Evolutionary conservation across 2,113 vertebrate species (phyloP), one percentile per base, ranked within the genome.

Genomic region (Aldabrachelys gigantea): DNA sequence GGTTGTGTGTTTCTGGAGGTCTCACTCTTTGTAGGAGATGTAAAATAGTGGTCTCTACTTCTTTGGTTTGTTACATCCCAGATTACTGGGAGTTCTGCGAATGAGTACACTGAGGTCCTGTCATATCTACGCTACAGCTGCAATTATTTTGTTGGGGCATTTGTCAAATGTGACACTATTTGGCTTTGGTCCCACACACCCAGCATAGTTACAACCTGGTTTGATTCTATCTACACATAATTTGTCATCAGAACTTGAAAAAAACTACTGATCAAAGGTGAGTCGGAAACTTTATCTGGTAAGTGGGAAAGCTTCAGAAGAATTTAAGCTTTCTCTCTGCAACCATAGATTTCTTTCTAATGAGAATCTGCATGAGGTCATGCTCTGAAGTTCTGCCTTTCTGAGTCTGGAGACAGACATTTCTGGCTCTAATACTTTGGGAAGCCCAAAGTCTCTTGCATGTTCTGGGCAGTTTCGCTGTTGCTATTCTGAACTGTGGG

Each of bases 401-500:
- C 76, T 47, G 41, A 62, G 35, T 69, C 87, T 89, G 81, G 82
- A 94, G 88, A 52, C 82, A 90, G 82, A 92, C 85, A 31, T 29
- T 44, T 82, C 50, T 82, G 86, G 21, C 84, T 53, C 76, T 82
- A 53, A 54, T 17, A n/a, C 41, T 21, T 69, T 82, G 92, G 56
- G 88, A 87, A 59, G 96, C 92, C 88, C 83, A 78, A 85, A 81
- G 57, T 44, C 22, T 17, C 65, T 94, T 81, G 41, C 52, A 44
- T 1, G 0, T 50, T 94, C 0, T 0, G 22, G 56, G 85, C 91
- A 44, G 86, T 59, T 94, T 93, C 80, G 59, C 80, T 3, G 38
- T 54, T 81, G 84, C 78, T 94, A 47, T 94, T 95, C 13, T 62
- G 88, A 94, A 10, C 69, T 87, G 87, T 49, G 83, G 85, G 82